These are phyloP conservation scores for Pseudopipra pipra DNA, from an alignment of 2,113 vertebrate species.

Conservation along the genomic window DNA sequence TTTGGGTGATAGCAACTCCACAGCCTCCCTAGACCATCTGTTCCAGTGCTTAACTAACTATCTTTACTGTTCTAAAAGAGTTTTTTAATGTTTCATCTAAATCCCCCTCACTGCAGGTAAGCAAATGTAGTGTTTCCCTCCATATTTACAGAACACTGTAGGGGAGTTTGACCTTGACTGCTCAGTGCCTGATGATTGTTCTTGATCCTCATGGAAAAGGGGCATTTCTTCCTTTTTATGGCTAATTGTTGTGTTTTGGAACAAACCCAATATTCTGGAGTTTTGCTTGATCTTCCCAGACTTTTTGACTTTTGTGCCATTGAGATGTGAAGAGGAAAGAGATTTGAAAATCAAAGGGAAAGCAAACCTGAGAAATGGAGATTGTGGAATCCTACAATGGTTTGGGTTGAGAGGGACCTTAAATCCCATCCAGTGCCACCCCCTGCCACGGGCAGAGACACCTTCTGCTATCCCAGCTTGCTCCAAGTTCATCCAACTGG, in stretches of 20 bases:
- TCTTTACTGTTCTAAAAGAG: slow-evolving; percentile 40
- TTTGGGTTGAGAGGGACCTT: not conserved
- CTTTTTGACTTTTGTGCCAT: not conserved
- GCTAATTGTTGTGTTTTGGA: not conserved
- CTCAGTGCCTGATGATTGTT: not conserved
- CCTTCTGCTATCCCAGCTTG: fast-evolving
- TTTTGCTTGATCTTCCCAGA: not conserved
- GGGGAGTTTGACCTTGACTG: slow-evolving; percentile 51
- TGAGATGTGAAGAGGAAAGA: not conserved
- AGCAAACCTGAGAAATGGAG: not conserved
- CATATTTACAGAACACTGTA: slow-evolving; percentile 2
- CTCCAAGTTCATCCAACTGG: not conserved
- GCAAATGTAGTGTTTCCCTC: slow-evolving; percentile 46
- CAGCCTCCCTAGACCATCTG: slow-evolving; percentile 58
- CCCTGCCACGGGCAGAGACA: not conserved
- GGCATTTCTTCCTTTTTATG: not conserved
- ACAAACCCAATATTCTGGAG: not conserved
- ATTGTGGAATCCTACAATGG: not conserved
- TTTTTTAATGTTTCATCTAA: slow-evolving; percentile 48
- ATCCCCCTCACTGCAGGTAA: slow-evolving; percentile 49
- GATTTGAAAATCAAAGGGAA: not conserved
- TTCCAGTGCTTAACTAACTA: slow-evolving; percentile 58
- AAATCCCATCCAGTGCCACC: not conserved
- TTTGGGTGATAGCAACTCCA: slow-evolving; percentile 17
- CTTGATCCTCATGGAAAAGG: not conserved